Conservation (phyloP, 2,888 invertebrate species). For the Drosophila tanythrix region DNA sequence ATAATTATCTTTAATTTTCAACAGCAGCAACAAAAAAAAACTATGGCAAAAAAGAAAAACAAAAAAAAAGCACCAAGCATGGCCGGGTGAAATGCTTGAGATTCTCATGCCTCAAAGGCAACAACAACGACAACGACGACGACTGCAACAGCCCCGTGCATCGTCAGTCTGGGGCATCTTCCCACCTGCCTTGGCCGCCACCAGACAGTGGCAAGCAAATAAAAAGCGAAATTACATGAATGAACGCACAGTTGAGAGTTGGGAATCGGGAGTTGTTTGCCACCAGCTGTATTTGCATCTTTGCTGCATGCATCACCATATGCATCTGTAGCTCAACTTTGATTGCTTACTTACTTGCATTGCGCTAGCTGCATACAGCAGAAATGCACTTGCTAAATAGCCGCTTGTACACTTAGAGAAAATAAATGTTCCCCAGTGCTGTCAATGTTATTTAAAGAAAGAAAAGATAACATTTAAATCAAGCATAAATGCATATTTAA, state of each 20-base stretch:
- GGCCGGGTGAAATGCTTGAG: constrained; percentile 33
- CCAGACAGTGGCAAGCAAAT: constrained; percentile 29
- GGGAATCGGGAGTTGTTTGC: constrained; percentile 8
- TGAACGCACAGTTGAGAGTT: constrained; percentile 34
- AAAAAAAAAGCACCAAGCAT: constrained; percentile 1
- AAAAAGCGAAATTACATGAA: constrained; percentile 68
- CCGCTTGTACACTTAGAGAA: constrained; percentile 6
- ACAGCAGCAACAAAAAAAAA: constrained; percentile 27
- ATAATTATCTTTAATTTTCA: constrained; percentile 71
- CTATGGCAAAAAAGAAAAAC: constrained; percentile 12
- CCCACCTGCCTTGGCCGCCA: background rate
- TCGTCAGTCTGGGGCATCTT: constrained; percentile 5
- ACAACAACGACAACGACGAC: background rate
- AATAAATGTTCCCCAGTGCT: background rate
- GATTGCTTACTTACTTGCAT: constrained; percentile 30
- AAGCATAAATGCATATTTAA: background rate
- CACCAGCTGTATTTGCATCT: constrained; percentile 4
- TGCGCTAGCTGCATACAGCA: background rate
- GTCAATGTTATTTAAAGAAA: background rate
- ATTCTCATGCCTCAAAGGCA: constrained; percentile 42
- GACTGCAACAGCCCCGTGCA: constrained; percentile 3
- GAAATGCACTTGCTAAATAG: constrained; percentile 6
- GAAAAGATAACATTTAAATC: background rate
- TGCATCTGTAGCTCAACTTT: constrained; percentile 14
- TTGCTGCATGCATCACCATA: background rate